A percentile compares a stretch with the other conserved stretches of the same genome.
Evolutionary conservation across 2,113 vertebrate species (phyloP).

Genomic region (Daubentonia madagascariensis): DNA sequence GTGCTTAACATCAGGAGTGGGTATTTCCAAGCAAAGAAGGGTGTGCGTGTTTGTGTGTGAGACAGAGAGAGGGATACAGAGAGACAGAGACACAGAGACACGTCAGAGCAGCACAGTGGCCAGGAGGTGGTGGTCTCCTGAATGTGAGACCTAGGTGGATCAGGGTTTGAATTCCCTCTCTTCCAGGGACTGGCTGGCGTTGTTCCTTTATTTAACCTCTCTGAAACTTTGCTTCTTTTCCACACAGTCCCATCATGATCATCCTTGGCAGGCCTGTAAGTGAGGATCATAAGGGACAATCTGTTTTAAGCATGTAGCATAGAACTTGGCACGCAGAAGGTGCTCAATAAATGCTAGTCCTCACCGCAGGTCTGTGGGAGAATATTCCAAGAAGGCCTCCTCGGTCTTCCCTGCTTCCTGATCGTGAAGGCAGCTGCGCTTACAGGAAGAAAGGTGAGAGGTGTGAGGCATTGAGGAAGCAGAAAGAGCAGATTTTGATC

Average conservation of each 20-base stretch:
- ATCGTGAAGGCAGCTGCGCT: background rate
- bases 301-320: background rate
- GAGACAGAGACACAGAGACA: background rate
- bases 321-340: background rate
- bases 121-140: accelerated
- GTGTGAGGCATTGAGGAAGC: background rate
- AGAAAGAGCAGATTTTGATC: background rate
- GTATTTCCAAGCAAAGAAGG: background rate
- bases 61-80: background rate
- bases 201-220: background rate
- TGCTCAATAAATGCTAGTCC: background rate
- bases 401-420: background rate
- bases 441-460: background rate
- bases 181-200: background rate
- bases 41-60: background rate
- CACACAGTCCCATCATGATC: background rate
- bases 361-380: background rate
- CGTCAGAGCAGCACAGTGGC: background rate
- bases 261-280: background rate
- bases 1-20: background rate
- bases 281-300: background rate
- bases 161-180: background rate
- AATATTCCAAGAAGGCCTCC: background rate
- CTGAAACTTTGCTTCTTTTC: background rate
- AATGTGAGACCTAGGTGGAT: no score